phyloP scores from a whole-genome alignment of 2,888 invertebrate genomes.

The Drosophila rellima region DNA sequence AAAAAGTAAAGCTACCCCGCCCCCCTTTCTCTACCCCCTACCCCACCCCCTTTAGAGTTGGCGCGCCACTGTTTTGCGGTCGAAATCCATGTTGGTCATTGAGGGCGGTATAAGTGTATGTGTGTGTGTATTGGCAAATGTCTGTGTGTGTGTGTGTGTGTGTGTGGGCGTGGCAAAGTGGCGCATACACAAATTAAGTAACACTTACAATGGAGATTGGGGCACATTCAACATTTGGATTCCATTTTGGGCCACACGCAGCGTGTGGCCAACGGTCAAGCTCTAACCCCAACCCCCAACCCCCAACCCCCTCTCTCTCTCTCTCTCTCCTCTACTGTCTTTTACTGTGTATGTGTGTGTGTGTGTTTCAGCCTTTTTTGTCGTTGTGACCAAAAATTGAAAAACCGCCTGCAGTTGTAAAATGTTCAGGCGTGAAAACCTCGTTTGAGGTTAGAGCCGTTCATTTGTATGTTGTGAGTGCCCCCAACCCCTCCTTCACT shows the following conservation, averaged over 20 bases:
- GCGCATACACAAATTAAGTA: conserved; percentile 77
- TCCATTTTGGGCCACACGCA: conserved; percentile 70
- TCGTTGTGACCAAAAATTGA: conserved; percentile 74
- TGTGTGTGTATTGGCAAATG: neutral
- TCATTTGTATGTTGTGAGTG: neutral
- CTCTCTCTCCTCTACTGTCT: neutral
- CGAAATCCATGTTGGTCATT: conserved; percentile 59
- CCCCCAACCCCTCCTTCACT: neutral
- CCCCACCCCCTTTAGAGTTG: conserved; percentile 24
- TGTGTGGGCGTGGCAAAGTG: conserved; percentile 55
- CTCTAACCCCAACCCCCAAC: neutral
- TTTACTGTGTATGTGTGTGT: conserved; percentile 2
- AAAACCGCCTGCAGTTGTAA: conserved; percentile 82
- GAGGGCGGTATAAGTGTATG: conserved; percentile 1
- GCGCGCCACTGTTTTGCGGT: conserved; percentile 76
- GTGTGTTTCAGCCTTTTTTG: conserved; percentile 67
- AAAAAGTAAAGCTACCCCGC: conserved; percentile 35
- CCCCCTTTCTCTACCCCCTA: too few species aligned
- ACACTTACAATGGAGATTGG: conserved; percentile 69
- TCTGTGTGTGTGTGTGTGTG: neutral
- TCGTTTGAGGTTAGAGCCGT: conserved; percentile 72
- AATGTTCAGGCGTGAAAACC: conserved; percentile 82
- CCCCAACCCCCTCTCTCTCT: neutral
- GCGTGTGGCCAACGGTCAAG: conserved; percentile 59
- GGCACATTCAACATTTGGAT: conserved; percentile 60